These are phyloP conservation scores for Phortica magna DNA, from an alignment of 2,888 invertebrate genomes.

Conservation along the genomic window DNA sequence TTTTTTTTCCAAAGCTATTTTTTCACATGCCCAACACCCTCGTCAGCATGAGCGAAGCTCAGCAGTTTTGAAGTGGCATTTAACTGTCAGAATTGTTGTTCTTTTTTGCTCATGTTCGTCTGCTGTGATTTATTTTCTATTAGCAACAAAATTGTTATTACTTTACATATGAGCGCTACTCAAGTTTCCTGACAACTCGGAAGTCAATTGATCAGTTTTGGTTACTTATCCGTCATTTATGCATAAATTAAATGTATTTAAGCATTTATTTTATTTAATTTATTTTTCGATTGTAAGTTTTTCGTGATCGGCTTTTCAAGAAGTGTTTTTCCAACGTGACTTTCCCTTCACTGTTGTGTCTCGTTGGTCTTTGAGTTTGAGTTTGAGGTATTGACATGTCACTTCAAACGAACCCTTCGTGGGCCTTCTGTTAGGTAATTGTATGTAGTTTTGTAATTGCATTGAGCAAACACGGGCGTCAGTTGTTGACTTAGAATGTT, in stretches of 20 bases:
- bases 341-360: background rate
- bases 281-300: background rate
- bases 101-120: background rate
- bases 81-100: conserved; percentile 49
- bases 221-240: background rate
- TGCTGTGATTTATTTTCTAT: conserved; percentile 10
- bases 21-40: conserved; percentile 44
- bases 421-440: background rate
- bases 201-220: background rate
- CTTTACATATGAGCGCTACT: conserved; percentile 1
- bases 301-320: background rate
- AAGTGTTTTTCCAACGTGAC: background rate
- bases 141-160: conserved; percentile 4
- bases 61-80: conserved; percentile 58
- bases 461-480: background rate
- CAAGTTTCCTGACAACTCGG: conserved; percentile 18
- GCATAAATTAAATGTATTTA: background rate
- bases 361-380: background rate
- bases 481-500: background rate
- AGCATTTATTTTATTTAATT: background rate
- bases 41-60: conserved; percentile 38
- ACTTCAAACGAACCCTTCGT: background rate
- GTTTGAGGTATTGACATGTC: background rate
- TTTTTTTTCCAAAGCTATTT: conserved; percentile 3
- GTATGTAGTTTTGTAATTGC: background rate